A percentile compares a stretch with the other conserved stretches of the same genome.
These are phyloP conservation scores for Odontamblyopus rebecca DNA, from an alignment of 2,797 vertebrate species.

Conservation along the genomic window DNA sequence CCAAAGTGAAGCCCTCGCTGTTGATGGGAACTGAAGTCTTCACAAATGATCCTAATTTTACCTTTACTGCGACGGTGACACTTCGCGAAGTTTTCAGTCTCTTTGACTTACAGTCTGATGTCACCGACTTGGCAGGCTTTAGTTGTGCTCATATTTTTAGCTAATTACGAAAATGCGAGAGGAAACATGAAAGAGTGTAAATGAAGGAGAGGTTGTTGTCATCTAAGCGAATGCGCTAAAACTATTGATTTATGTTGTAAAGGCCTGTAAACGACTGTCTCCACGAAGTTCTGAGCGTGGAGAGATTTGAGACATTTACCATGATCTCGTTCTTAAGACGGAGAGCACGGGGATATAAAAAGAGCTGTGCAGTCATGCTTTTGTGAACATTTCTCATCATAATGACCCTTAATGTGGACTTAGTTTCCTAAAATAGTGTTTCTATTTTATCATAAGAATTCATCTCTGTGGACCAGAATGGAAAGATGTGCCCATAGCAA, in stretches of 20 bases:
- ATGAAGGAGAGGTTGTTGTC: constrained; percentile 24
- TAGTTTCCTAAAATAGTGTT: constrained; percentile 6
- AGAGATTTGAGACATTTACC: constrained; percentile 63
- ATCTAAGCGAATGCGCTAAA: constrained; percentile 33
- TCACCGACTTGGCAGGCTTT: constrained; percentile 23
- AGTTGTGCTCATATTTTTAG: constrained; percentile 32
- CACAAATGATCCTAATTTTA: constrained; percentile 38
- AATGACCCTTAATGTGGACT: constrained; percentile 9
- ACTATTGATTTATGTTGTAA: constrained; percentile 60
- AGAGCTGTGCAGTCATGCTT: constrained; percentile 4
- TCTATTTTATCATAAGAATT: constrained; percentile 2
- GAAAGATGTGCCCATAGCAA: background rate
- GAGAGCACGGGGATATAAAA: constrained; percentile 25
- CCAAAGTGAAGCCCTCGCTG: constrained; percentile 12
- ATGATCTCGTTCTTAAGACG: constrained; percentile 29
- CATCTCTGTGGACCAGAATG: constrained; percentile 1
- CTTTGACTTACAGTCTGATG: constrained; percentile 35
- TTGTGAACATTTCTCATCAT: constrained; percentile 9
- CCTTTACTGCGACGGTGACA: constrained; percentile 16
- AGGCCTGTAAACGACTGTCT: constrained; percentile 60
- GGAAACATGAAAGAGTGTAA: constrained; percentile 31
- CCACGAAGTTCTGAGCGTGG: constrained; percentile 40
- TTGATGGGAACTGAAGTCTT: constrained; percentile 36
- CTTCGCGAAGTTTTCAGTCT: constrained; percentile 42
- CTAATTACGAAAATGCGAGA: constrained; percentile 40